Evolutionary conservation across 1,140 invertebrate species (phyloP).

Genomic region (Metaphire vulgaris): DNA sequence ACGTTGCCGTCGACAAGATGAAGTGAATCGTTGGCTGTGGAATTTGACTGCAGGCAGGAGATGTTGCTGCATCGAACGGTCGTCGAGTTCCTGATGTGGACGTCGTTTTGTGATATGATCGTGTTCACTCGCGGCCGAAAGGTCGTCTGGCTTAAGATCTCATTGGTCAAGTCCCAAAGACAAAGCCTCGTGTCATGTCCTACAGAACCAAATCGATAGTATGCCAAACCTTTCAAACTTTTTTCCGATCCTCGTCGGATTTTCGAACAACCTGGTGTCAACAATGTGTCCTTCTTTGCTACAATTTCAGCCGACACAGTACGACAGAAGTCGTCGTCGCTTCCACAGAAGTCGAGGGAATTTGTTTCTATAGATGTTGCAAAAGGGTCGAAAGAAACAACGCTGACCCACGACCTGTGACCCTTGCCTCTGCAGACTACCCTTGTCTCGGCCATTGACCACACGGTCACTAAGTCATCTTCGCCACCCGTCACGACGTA

Average conservation of each 20-base stretch:
- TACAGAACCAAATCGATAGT: slow-evolving; percentile 85
- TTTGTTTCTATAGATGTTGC: slow-evolving; percentile 58
- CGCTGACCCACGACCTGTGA: slow-evolving; percentile 84
- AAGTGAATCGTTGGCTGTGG: slow-evolving; percentile 41
- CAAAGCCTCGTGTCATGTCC: slow-evolving; percentile 97
- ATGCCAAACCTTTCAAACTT: slow-evolving; percentile 19
- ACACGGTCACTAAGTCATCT: slow-evolving; percentile 95
- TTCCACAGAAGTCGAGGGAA: slow-evolving; percentile 41
- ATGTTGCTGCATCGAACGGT: slow-evolving; percentile 30
- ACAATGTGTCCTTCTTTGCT: slow-evolving; percentile 17
- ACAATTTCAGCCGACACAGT: neutral
- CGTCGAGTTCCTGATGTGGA: slow-evolving; percentile 32
- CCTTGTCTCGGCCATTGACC: slow-evolving; percentile 82
- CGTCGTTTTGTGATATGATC: slow-evolving; percentile 19
- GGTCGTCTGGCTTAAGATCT: slow-evolving; percentile 64
- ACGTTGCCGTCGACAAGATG: slow-evolving; percentile 40
- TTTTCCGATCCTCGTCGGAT: neutral
- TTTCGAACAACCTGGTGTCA: slow-evolving; percentile 20
- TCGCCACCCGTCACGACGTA: slow-evolving; percentile 95
- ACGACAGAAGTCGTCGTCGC: slow-evolving; percentile 42
- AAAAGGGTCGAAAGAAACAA: slow-evolving; percentile 91
- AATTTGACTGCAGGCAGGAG: slow-evolving; percentile 39
- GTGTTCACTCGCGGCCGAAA: slow-evolving; percentile 34
- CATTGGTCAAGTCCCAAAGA: slow-evolving; percentile 96
- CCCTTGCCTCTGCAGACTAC: slow-evolving; percentile 92